phyloP scores from a whole-genome alignment of 64 coral and sea anemone genomes.

The Acropora yongei region DNA sequence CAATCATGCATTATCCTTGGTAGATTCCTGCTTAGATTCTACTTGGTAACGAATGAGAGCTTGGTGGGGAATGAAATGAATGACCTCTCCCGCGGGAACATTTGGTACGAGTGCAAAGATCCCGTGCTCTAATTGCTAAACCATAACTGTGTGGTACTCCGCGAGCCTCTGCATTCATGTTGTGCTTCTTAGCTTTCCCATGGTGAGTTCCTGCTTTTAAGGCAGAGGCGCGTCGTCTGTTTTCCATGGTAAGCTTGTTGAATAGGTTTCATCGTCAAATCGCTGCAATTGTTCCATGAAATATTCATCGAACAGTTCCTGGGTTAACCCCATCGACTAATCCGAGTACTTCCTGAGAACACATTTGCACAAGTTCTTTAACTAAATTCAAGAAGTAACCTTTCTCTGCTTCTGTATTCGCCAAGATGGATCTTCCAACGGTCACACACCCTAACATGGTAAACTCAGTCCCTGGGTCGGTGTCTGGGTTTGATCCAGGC shows the following conservation, averaged over 20 bases:
- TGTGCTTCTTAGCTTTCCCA: constrained; percentile 50
- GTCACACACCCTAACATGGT: too few relatives aligned
- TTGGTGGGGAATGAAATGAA: too few relatives aligned
- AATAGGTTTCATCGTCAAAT: constrained; percentile 70
- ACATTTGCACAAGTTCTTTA: constrained; percentile 68
- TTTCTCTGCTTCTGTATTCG: too few relatives aligned
- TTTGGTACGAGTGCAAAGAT: constrained; percentile 53
- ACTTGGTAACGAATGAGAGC: background rate
- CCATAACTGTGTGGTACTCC: constrained; percentile 57
- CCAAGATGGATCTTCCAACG: too few relatives aligned
- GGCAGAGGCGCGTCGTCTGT: constrained; percentile 45
- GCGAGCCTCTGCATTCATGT: constrained; percentile 36
- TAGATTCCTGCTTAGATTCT: constrained; percentile 60
- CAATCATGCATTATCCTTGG: constrained; percentile 70
- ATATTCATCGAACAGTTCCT: constrained; percentile 34
- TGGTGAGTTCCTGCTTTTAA: constrained; percentile 41
- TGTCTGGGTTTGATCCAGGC: too few relatives aligned
- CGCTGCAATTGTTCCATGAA: constrained; percentile 48
- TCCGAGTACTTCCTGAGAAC: constrained; percentile 80
- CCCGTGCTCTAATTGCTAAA: constrained; percentile 53
- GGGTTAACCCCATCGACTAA: constrained; percentile 29
- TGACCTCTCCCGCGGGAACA: constrained; percentile 16
- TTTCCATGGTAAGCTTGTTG: constrained; percentile 73
- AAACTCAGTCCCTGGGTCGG: too few relatives aligned
- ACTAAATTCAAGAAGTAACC: constrained; percentile 50